These are phyloP conservation scores for Saimiri boliviensis DNA, from an alignment of 2,113 vertebrate species.

Conservation along the genomic window DNA sequence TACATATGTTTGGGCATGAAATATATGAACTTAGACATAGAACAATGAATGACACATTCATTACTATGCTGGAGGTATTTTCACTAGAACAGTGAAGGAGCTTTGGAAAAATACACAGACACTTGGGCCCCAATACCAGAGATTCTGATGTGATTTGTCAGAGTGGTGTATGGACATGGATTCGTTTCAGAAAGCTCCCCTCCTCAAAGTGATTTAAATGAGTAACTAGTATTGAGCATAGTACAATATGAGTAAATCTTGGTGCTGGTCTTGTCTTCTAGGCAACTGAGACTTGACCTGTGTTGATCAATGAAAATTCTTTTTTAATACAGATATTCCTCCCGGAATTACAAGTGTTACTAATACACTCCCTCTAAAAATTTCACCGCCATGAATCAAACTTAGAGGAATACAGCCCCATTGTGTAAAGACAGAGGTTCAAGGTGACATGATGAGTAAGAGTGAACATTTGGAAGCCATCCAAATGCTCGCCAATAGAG, in stretches of 20 bases:
- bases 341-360: not conserved
- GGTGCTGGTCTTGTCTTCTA: not conserved
- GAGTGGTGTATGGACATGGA: not conserved
- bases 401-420: not conserved
- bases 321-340: not conserved
- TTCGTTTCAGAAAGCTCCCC: not conserved
- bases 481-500: not conserved
- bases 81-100: not conserved
- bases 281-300: not conserved
- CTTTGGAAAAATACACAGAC: not conserved
- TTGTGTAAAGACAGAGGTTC: not conserved
- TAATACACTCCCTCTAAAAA: not conserved
- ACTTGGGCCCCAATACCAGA: not conserved
- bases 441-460: not conserved
- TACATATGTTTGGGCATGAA: not conserved
- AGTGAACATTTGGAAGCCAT: not conserved
- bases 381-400: not conserved
- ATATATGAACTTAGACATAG: not conserved
- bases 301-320: not conserved
- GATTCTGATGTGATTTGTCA: not conserved
- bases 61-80: not conserved
- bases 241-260: not conserved
- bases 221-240: not conserved
- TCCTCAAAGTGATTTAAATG: not conserved
- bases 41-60: not conserved